Evolutionary conservation across 2,888 invertebrate species (phyloP).

Genomic region (Dryadula phaetusa): DNA sequence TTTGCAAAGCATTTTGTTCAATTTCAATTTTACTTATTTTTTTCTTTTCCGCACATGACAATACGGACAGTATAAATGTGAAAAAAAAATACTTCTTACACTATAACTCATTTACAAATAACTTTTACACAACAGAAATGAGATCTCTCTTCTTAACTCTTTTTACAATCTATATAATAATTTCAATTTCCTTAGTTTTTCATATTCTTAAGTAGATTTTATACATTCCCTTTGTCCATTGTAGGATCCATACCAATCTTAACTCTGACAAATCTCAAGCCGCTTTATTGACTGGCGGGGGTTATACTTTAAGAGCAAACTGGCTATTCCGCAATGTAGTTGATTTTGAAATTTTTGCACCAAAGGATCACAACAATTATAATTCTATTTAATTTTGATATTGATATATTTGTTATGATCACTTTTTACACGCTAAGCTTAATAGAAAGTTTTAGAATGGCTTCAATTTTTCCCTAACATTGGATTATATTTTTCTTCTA

Average conservation of each 20-base stretch:
- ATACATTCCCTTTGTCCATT: conserved; percentile 14
- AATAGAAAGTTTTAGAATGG: conserved; percentile 36
- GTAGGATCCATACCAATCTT: conserved; percentile 31
- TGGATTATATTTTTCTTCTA: conserved; percentile 33
- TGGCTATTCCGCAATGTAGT: conserved; percentile 29
- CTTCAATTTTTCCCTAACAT: conserved; percentile 31
- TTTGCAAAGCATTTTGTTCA: conserved; percentile 81
- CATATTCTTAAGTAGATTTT: conserved; percentile 11
- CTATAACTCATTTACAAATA: conserved; percentile 16
- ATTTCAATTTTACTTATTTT: conserved; percentile 55
- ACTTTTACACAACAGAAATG: conserved; percentile 20
- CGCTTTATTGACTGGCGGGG: conserved; percentile 77
- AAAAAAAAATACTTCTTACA: conserved; percentile 50
- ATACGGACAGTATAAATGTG: conserved; percentile 56
- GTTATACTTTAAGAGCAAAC: conserved; percentile 25
- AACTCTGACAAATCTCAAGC: conserved; percentile 54
- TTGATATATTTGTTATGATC: conserved; percentile 5
- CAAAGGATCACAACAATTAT: conserved; percentile 23
- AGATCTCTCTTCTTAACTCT: conserved; percentile 1
- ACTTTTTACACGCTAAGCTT: conserved; percentile 29
- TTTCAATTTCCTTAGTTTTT: conserved; percentile 9
- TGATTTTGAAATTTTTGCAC: conserved; percentile 25
- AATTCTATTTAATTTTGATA: background rate
- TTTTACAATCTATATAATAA: conserved; percentile 9
- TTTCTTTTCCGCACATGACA: conserved; percentile 41